Conservation (phyloP, 2,113 vertebrate genomes). For the Paramisgurnus dabryanus region DNA sequence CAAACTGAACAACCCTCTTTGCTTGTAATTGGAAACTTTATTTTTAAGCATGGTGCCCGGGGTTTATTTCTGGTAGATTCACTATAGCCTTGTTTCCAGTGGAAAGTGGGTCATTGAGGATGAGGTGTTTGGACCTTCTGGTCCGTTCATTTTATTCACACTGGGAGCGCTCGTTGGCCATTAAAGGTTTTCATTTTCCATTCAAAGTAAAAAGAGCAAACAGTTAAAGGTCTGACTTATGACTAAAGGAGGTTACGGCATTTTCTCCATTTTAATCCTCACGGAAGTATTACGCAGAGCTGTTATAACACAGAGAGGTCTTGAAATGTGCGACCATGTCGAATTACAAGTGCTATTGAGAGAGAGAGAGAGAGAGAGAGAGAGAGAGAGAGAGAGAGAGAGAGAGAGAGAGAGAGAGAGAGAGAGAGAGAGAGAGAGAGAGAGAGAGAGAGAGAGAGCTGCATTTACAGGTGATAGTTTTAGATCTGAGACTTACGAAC, state of each 20-base stretch:
- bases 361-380: too few species aligned
- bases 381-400: too few species aligned
- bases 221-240: background rate
- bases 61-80: constrained; percentile 27
- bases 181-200: constrained; percentile 33
- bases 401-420: background rate
- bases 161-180: constrained; percentile 5
- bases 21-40: background rate
- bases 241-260: background rate
- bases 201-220: background rate
- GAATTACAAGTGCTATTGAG: too few species aligned
- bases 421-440: too few species aligned
- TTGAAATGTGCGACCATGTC: background rate
- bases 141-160: constrained; percentile 15
- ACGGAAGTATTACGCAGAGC: background rate
- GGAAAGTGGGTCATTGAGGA: constrained; percentile 42
- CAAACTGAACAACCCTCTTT: background rate
- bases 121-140: constrained; percentile 19
- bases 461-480: background rate
- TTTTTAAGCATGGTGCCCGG: constrained; percentile 8
- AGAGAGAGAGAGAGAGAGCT: background rate
- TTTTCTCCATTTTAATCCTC: background rate
- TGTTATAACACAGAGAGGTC: background rate
- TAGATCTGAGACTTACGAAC: background rate
- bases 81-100: constrained; percentile 11